Conservation (phyloP, 2,113 vertebrate species). For the Calonectris borealis region DNA sequence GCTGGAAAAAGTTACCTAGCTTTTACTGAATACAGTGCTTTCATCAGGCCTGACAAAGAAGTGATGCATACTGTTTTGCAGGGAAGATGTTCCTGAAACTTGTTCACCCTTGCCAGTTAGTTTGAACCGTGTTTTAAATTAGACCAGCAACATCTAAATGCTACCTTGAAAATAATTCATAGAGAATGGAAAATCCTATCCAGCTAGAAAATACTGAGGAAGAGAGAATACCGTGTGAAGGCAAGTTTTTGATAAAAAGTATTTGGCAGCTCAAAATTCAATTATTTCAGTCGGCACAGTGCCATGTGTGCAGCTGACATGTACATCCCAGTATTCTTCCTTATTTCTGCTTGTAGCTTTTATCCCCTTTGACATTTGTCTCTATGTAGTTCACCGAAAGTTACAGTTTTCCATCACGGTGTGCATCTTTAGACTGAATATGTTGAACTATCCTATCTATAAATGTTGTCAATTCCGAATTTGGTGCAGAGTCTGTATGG, state of each 20-base stretch:
- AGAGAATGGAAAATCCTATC: neutral
- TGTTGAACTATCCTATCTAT: neutral
- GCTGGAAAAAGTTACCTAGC: neutral
- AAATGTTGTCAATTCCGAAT: neutral
- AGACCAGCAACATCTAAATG: neutral
- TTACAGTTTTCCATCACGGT: neutral
- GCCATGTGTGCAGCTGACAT: neutral
- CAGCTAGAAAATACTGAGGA: neutral
- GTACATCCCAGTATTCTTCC: neutral
- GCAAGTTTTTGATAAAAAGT: neutral
- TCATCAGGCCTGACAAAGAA: neutral
- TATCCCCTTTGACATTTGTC: neutral
- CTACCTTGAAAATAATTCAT: neutral
- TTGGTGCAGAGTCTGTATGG: neutral
- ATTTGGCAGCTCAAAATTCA: neutral
- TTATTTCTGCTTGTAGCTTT: neutral
- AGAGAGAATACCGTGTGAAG: neutral
- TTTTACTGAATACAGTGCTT: neutral
- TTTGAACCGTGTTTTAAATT: neutral
- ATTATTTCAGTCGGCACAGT: neutral
- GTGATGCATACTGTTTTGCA: neutral
- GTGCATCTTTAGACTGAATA: neutral
- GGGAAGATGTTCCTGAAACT: neutral
- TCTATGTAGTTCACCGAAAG: accelerated
- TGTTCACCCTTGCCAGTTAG: neutral